Conservation (phyloP, 2,797 vertebrate genomes). For the Pangasius macronema region DNA sequence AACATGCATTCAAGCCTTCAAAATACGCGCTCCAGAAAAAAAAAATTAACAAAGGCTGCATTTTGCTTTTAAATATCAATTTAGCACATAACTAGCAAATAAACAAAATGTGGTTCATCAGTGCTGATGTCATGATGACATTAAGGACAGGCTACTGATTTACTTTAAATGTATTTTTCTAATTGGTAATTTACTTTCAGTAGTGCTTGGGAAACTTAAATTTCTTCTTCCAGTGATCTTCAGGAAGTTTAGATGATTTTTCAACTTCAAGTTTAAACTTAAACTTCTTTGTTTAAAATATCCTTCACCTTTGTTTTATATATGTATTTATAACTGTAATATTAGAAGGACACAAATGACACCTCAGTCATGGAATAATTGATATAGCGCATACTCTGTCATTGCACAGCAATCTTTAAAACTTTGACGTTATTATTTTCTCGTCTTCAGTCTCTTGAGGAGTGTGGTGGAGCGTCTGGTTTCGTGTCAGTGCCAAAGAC, state of each 20-base stretch:
- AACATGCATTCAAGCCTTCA: neutral
- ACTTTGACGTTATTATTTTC: neutral
- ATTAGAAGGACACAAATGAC: neutral
- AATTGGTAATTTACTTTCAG: neutral
- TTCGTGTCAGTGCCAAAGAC: conserved; percentile 62
- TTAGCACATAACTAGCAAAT: neutral
- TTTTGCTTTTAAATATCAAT: neutral
- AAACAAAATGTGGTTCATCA: neutral
- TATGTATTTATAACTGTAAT: neutral
- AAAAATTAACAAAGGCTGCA: neutral
- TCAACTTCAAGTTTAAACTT: neutral
- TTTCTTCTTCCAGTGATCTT: neutral
- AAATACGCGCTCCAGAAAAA: neutral
- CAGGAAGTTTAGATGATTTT: neutral
- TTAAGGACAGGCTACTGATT: neutral
- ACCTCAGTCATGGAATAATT: neutral
- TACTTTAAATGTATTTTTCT: neutral
- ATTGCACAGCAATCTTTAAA: neutral
- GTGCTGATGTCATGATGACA: neutral
- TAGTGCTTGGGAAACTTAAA: neutral
- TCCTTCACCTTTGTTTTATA: neutral
- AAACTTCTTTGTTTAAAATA: no score
- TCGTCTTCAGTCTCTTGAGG: conserved; percentile 64
- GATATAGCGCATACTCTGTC: neutral
- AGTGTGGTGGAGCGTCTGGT: conserved; percentile 62